phyloP scores from a whole-genome alignment of 2,113 vertebrate genomes.

The Globicephala melas region DNA sequence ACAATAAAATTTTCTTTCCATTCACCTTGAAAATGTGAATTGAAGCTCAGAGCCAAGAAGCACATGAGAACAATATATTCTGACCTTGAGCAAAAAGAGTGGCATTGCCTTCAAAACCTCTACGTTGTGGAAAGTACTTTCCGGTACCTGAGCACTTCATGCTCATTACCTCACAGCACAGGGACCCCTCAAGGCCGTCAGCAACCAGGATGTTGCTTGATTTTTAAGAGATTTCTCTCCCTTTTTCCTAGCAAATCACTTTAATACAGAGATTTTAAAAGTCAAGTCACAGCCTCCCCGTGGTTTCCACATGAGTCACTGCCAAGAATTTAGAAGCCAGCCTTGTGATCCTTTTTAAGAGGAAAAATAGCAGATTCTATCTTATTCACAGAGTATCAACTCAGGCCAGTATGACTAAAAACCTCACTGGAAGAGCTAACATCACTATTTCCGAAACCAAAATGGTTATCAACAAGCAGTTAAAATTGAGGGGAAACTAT shows the following conservation, averaged over 20 bases:
- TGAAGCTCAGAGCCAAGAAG: neutral
- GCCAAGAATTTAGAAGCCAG: neutral
- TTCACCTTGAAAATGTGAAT: slow-evolving; percentile 24
- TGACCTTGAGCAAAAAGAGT: neutral
- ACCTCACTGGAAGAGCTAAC: neutral
- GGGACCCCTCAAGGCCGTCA: neutral
- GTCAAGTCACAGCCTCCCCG: slow-evolving; percentile 6
- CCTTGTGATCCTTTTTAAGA: neutral
- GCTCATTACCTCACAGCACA: neutral
- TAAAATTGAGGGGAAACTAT: neutral
- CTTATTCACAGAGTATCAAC: neutral
- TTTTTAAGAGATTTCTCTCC: neutral
- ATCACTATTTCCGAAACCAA: neutral
- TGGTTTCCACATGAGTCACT: neutral
- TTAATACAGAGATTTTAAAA: neutral
- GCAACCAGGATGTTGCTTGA: neutral
- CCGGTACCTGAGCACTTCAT: neutral
- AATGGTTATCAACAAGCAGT: neutral
- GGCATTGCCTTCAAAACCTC: neutral
- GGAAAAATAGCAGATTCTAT: neutral
- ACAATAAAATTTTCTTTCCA: neutral
- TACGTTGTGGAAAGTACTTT: neutral
- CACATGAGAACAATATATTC: neutral
- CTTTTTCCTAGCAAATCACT: slow-evolving; percentile 7
- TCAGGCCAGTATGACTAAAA: neutral